These are phyloP conservation scores for Sarcophaga rosellei DNA, from an alignment of 2,888 invertebrate genomes.

Conservation along the genomic window DNA sequence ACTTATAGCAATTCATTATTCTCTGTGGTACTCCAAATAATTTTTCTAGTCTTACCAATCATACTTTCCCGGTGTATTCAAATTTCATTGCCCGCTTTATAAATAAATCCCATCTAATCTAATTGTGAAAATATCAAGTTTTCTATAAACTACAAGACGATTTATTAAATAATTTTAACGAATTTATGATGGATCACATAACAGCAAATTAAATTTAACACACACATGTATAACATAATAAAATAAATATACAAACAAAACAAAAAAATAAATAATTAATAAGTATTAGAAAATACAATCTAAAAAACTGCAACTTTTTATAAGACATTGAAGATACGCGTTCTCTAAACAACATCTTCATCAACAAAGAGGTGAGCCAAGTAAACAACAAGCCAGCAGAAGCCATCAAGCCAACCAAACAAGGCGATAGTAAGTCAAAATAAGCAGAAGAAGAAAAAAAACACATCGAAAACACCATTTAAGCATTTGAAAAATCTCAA, in stretches of 20 bases:
- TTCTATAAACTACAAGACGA: background rate
- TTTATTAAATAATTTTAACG: background rate
- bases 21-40: too few species aligned
- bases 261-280: background rate
- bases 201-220: constrained; percentile 53
- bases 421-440: background rate
- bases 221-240: background rate
- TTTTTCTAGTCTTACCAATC: background rate
- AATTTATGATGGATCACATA: constrained; percentile 60
- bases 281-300: background rate
- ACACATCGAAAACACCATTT: constrained; percentile 8
- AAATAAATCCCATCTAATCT: too few species aligned
- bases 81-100: background rate
- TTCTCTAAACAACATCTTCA: constrained; percentile 32
- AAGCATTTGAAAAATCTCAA: constrained; percentile 8
- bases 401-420: background rate
- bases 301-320: background rate
- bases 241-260: background rate
- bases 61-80: background rate
- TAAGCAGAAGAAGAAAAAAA: background rate
- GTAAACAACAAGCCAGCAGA: background rate
- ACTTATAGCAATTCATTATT: too few species aligned
- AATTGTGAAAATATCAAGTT: background rate
- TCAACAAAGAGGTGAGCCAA: constrained; percentile 13
- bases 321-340: constrained; percentile 6